phyloP scores from a whole-genome alignment of 92 coral and sea anemone species.

The Zoanthus solanderi region DNA sequence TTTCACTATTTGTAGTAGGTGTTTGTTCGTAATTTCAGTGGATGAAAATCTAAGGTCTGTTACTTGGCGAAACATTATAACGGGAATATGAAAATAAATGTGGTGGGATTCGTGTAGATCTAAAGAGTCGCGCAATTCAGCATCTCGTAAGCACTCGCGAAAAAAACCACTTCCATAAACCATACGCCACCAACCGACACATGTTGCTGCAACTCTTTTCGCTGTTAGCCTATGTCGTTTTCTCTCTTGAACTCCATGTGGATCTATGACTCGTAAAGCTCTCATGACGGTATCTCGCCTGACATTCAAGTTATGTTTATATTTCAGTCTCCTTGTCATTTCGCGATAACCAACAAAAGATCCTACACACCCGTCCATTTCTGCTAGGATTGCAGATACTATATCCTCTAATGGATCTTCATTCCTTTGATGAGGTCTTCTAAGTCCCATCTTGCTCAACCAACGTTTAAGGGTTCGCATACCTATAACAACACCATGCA shows the following conservation, averaged over 20 bases:
- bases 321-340: constrained; percentile 40
- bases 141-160: constrained; percentile 18
- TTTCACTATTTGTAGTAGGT: constrained; percentile 23
- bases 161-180: constrained; percentile 10
- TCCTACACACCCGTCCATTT: constrained; percentile 45
- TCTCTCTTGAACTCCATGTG: constrained; percentile 42
- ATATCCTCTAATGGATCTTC: constrained; percentile 42
- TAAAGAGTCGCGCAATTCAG: constrained; percentile 16
- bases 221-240: constrained; percentile 30
- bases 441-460: neutral
- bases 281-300: constrained; percentile 59
- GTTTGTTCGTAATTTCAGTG: constrained; percentile 5
- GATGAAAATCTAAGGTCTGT: constrained; percentile 23
- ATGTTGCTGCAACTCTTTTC: constrained; percentile 23
- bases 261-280: constrained; percentile 55
- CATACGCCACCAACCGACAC: constrained; percentile 24
- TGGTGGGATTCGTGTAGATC: neutral
- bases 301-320: constrained; percentile 43
- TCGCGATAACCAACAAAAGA: constrained; percentile 49
- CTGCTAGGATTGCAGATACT: constrained; percentile 43
- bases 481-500: neutral
- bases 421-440: neutral
- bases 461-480: constrained; percentile 36
- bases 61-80: constrained; percentile 4
- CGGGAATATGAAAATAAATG: constrained; percentile 8